phyloP scores from a whole-genome alignment of 2,797 vertebrate species.

The Choloepus didactylus region DNA sequence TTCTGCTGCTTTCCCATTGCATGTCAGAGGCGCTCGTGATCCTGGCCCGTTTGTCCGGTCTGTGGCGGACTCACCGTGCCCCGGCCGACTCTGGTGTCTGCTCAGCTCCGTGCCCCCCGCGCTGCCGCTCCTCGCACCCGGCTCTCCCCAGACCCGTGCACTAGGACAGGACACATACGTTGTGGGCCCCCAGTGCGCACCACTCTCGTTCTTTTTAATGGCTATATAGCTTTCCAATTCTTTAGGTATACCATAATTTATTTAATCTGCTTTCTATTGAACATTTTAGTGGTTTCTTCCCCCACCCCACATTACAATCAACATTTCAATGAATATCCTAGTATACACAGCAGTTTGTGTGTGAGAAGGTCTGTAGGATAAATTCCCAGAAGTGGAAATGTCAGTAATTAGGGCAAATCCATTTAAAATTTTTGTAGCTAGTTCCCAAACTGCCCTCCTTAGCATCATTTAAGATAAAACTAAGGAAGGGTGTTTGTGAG shows the following conservation, averaged over 20 bases:
- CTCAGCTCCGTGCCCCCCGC: background rate
- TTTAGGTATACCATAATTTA: background rate
- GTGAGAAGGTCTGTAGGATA: background rate
- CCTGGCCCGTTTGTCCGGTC: conserved; percentile 23
- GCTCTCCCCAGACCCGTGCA: conserved; percentile 79
- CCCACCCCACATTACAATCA: background rate
- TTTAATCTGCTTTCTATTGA: conserved; percentile 24
- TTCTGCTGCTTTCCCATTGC: conserved; percentile 92
- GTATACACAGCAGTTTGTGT: conserved; percentile 41
- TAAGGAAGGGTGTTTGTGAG: conserved; percentile 1
- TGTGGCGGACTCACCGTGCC: conserved; percentile 63
- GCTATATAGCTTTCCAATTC: background rate
- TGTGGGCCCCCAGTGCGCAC: too few relatives aligned
- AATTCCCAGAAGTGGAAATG: conserved; percentile 44
- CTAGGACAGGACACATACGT: conserved; percentile 68
- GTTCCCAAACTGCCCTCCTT: conserved; percentile 8
- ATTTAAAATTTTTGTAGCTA: conserved; percentile 54
- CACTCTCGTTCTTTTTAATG: conserved; percentile 34
- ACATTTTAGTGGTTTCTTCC: background rate
- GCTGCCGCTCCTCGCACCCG: conserved; percentile 71
- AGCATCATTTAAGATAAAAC: conserved; percentile 30
- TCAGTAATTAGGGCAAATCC: background rate
- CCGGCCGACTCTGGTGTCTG: background rate
- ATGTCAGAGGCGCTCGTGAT: conserved; percentile 63
- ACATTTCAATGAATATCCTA: conserved; percentile 10